phyloP scores from a whole-genome alignment of 1,140 invertebrate genomes.

The Littorina saxatilis region DNA sequence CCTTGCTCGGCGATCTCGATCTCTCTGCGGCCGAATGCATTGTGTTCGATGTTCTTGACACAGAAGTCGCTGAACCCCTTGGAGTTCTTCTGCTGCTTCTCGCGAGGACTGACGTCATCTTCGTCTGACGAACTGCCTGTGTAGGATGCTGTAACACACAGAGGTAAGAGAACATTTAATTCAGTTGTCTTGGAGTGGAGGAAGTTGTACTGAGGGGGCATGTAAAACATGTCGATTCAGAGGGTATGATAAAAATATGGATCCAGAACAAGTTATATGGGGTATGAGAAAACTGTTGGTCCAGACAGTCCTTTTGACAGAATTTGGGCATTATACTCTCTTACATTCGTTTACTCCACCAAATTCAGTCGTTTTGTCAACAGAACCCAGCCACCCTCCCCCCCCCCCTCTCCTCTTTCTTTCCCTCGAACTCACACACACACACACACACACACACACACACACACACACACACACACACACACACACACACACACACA shows the following conservation, averaged over 20 bases:
- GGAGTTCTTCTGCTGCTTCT: conserved; percentile 89
- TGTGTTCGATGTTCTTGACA: conserved; percentile 92
- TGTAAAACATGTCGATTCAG: not conserved
- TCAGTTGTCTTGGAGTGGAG: not conserved
- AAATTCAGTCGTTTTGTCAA: no score
- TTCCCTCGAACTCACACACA: no score
- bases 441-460: no score
- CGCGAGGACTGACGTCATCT: conserved; percentile 89
- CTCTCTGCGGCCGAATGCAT: conserved; percentile 94
- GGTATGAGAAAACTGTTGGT: no score
- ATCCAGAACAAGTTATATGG: no score
- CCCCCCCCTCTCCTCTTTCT: no score
- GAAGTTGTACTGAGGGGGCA: not conserved
- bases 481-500: not conserved
- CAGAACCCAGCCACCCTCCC: no score
- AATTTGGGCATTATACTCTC: no score
- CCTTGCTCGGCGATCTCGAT: conserved; percentile 99
- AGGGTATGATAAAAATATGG: not conserved
- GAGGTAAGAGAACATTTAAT: conserved; percentile 36
- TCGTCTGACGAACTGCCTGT: conserved; percentile 92
- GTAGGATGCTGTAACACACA: conserved; percentile 84
- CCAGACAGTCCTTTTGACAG: no score
- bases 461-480: no score
- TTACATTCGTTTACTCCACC: no score
- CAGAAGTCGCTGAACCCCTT: conserved; percentile 91